Evolutionary conservation across 2,113 vertebrate genomes (phyloP), one percentile per base, ranked within the genome.

Genomic region (Sorex fumeus): DNA sequence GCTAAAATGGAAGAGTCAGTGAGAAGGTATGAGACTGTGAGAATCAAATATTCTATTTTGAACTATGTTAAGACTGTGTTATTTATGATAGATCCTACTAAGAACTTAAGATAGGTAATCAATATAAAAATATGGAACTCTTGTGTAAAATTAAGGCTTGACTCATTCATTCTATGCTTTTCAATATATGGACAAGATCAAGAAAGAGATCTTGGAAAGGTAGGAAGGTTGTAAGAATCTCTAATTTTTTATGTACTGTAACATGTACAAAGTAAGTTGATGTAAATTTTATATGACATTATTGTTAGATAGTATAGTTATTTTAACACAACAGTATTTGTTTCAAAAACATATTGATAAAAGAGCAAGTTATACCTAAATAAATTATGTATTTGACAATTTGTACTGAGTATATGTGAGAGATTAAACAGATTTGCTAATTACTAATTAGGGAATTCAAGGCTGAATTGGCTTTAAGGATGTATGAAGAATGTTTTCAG

Each of bases 391-490:
- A 50, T 30, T 43, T 47, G 23, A 67, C 1, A 84, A 1, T 77
- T 81, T 66, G 9, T 66, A 71, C 12, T 72, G 8, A 53, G 0
- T 32, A 8, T 71, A 18, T 57, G 32, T 18, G 75, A 90, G 62
- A 13, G 6, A 3, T 76, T 80, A 30, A 66, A 53, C 12, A 88
- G 1, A 53, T 57, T 77, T 92, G 5, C 6, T 83, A 84, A 81
- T 43, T 60, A 57, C 7, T 85, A 75, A 72, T 66, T 34, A 53
- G 75, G 71, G 0, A 82, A 91, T 50, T 93, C 27, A 81, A 87
- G 36, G 2, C n/a, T 78, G 3, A 86, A 78, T 85, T 75, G 80
- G 28, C 10, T 90, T 88, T 83, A 90, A 80, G 45, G 1, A 19
- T 60, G 1, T 62, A 70, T 53, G 30, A 80, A 50, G 9, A 15